Evolutionary conservation across 2,797 vertebrate genomes (phyloP).

Genomic region (Gephyroberyx darwinii): DNA sequence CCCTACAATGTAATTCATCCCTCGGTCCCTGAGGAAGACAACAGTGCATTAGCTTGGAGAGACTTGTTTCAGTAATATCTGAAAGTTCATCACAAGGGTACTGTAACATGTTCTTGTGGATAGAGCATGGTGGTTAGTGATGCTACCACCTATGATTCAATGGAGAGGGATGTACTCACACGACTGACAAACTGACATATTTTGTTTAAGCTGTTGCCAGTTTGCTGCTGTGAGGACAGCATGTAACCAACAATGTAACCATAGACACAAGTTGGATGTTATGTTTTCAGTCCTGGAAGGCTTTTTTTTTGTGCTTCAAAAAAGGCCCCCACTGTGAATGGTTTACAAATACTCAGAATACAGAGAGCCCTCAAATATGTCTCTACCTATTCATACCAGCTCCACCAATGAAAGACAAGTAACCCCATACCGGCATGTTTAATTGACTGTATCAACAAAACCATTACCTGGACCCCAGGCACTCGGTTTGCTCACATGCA

Average conservation of each 20-base stretch:
- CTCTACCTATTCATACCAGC: slow-evolving; percentile 31
- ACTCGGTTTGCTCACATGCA: slow-evolving; percentile 22
- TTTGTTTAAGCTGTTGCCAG: not conserved
- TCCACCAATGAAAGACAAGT: slow-evolving; percentile 35
- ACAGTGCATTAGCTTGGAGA: slow-evolving; percentile 4
- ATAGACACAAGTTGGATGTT: slow-evolving; percentile 19
- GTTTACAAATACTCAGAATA: slow-evolving; percentile 25
- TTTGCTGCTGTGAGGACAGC: slow-evolving; percentile 2
- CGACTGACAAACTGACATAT: not conserved
- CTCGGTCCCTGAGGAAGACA: slow-evolving; percentile 85
- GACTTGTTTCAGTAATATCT: slow-evolving; percentile 20
- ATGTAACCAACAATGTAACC: slow-evolving; percentile 23
- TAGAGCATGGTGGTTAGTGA: not conserved
- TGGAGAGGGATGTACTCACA: not conserved
- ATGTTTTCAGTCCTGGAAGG: slow-evolving; percentile 20
- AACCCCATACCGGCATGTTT: slow-evolving; percentile 7
- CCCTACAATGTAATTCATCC: slow-evolving; percentile 96
- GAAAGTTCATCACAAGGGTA: slow-evolving; percentile 6
- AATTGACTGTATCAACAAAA: slow-evolving; percentile 42
- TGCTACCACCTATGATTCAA: not conserved
- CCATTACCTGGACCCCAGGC: slow-evolving; percentile 1
- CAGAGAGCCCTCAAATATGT: slow-evolving; percentile 21
- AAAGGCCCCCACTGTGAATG: slow-evolving; percentile 25
- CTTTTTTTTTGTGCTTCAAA: slow-evolving; percentile 45
- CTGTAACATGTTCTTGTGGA: not conserved